These are phyloP conservation scores for Tricholauxania praeusta DNA, from an alignment of 2,888 invertebrate species.

Conservation along the genomic window DNA sequence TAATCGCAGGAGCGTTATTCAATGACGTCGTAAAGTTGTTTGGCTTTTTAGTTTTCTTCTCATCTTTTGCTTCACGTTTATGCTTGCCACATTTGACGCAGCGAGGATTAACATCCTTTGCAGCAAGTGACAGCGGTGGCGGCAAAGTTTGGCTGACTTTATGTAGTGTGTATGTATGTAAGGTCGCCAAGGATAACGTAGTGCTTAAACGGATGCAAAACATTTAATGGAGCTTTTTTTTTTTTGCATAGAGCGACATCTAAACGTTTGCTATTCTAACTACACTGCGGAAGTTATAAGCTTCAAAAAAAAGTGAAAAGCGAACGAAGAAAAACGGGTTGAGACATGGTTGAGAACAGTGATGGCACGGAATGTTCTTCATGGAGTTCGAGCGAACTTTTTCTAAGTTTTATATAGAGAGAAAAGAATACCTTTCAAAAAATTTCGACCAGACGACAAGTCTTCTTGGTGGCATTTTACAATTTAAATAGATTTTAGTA, in stretches of 20 bases:
- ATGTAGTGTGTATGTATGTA: neutral
- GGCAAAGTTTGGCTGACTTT: neutral
- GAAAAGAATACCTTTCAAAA: too few relatives aligned
- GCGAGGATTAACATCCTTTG: conserved; percentile 21
- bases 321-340: neutral
- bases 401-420: too few relatives aligned
- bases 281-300: conserved; percentile 18
- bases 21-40: neutral
- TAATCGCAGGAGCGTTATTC: neutral
- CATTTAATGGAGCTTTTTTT: conserved; percentile 23
- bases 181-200: conserved; percentile 11
- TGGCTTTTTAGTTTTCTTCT: neutral
- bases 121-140: neutral
- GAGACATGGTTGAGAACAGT: neutral
- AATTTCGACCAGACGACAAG: too few relatives aligned
- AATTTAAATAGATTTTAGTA: too few relatives aligned
- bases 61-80: neutral
- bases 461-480: too few relatives aligned
- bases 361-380: too few relatives aligned
- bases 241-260: conserved; percentile 6
- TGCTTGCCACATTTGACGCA: conserved; percentile 5
- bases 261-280: neutral
- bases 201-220: conserved; percentile 24
- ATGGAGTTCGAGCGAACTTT: too few relatives aligned
- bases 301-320: conserved; percentile 22